These are phyloP conservation scores for Heliconius aoede DNA, from an alignment of 2,888 invertebrate species.

Conservation along the genomic window DNA sequence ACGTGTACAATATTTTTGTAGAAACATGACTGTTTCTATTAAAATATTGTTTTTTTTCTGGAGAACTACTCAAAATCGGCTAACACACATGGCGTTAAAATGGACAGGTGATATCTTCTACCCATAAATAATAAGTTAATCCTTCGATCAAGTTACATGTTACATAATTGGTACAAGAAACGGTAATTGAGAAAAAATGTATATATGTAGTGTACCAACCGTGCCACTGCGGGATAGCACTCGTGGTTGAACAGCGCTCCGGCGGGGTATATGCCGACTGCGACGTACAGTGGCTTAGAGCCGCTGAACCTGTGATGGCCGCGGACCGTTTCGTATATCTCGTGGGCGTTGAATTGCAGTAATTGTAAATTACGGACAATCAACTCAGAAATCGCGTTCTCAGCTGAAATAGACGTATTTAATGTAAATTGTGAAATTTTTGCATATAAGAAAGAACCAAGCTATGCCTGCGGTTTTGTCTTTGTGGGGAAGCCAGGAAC, in stretches of 20 bases:
- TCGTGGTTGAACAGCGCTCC: conserved; percentile 93
- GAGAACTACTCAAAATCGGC: no score
- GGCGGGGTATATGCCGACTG: conserved; percentile 89
- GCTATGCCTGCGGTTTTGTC: no score
- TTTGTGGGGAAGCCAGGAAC: no score
- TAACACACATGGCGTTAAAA: no score
- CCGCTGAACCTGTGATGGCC: conserved; percentile 79
- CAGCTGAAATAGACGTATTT: conserved; percentile 56
- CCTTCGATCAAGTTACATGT: no score
- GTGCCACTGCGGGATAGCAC: conserved; percentile 90
- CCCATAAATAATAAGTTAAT: no score
- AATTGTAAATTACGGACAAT: conserved; percentile 88
- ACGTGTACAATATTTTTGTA: no score
- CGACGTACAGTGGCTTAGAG: conserved; percentile 84
- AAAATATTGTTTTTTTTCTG: no score
- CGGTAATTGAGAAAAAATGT: not conserved
- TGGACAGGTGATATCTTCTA: no score
- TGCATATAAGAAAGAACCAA: no score
- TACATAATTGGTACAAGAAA: no score
- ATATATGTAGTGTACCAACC: conserved; percentile 71
- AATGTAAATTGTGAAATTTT: not conserved
- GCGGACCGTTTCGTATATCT: conserved; percentile 88
- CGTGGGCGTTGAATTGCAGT: conserved; percentile 93
- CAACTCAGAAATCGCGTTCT: conserved; percentile 82
- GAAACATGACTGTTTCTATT: no score